Percentiles rank a stretch among this genome's conserved stretches.
Conservation (phyloP, 2,797 vertebrate genomes). For the Miichthys miiuy region DNA sequence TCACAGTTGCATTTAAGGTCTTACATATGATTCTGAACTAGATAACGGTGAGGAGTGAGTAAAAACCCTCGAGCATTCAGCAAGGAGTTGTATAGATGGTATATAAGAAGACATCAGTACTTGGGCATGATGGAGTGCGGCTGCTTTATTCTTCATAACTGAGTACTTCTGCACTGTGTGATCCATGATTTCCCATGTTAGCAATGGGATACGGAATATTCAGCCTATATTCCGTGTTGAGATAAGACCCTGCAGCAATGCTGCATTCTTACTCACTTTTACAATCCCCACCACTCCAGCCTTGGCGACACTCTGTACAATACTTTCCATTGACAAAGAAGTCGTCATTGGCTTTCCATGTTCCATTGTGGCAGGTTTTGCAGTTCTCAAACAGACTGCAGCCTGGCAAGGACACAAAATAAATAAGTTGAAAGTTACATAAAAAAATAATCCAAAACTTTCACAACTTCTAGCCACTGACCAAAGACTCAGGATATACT, state of each 20-base stretch:
- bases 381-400: conserved; percentile 96
- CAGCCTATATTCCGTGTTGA: background rate
- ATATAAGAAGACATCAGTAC: background rate
- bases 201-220: conserved; percentile 10
- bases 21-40: no score
- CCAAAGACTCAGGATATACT: no score
- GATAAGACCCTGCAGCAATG: background rate
- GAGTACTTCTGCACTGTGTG: background rate
- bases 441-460: background rate
- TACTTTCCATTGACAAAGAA: conserved; percentile 93
- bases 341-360: conserved; percentile 91
- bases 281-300: conserved; percentile 95
- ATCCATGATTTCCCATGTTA: background rate
- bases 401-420: conserved; percentile 75
- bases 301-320: conserved; percentile 90
- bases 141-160: background rate
- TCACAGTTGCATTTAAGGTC: background rate
- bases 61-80: background rate
- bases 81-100: background rate
- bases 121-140: background rate
- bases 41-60: no score
- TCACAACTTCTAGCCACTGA: background rate
- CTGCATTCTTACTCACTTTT: conserved; percentile 88
- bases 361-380: conserved; percentile 92
- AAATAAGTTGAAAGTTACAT: background rate